Evolutionary conservation across 1,140 invertebrate genomes (phyloP), one percentile per base, ranked within the genome.

Genomic region (Rhopalosiphum padi): DNA sequence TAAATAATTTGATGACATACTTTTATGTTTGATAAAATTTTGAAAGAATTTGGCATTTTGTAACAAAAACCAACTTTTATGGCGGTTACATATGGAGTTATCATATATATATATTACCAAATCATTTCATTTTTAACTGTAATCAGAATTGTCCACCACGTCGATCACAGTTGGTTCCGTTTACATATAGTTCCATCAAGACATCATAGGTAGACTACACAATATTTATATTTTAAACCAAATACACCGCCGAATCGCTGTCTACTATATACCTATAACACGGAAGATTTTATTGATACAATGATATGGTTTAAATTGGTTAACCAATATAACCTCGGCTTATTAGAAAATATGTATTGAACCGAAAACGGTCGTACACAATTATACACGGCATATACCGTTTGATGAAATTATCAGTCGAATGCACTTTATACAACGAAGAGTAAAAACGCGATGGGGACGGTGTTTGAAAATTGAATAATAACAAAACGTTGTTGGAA

Each of bases 351-450:
- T 60, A 68, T 18, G 4, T 68, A 68, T 68, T n/a, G 30, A 68
- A 41, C 35, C 35, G 25, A 23, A 25, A 86, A 86, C 85, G 43
- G 25, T 30, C 46, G 85, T 46, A 46, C 83, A 41, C 5, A n/a
- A 48, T 30, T 30, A 30, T n/a, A n/a, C 30, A n/a, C 11, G 60
- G n/a, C 11, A 11, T 68, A 35, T 46, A 86, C 4, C 43, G 43
- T 86, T 86, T 86, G 85, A 86, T 86, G 85, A 46, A 86, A 86
- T 86, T 48, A 87, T 87, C 86, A 87, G 86, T 87, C 86, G 86
- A 48, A 48, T 48, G 86, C 25, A 87, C 86, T 87, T 48, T 48
- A 46, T 21, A 51, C 77, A 22, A 87, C 41, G 55, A 21, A 2
- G 41, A n/a, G 90, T 43, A 91, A 91, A 91, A 90, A 77, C 41